phyloP scores from a whole-genome alignment of 2,113 vertebrate species.

The Sciurus niger region DNA sequence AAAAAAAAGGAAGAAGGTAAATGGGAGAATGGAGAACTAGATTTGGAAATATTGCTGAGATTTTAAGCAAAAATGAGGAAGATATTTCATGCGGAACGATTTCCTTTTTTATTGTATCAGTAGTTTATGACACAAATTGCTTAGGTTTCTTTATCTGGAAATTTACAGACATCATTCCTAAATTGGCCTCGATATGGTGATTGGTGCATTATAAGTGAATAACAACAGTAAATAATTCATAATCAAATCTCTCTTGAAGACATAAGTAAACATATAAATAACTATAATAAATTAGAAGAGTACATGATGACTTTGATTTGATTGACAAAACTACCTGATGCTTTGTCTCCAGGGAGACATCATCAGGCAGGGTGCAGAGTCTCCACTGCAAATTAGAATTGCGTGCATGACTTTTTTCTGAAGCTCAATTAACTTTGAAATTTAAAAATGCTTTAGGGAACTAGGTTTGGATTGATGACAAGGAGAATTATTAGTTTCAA shows the following conservation, averaged over 20 bases:
- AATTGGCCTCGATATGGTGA: conserved; percentile 82
- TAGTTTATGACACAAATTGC: conserved; percentile 77
- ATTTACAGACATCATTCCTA: conserved; percentile 82
- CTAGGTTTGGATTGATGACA: conserved; percentile 53
- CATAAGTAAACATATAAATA: conserved; percentile 85
- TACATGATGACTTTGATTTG: conserved; percentile 85
- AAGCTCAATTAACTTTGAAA: conserved; percentile 76
- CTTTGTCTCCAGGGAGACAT: conserved; percentile 83
- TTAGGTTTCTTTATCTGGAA: conserved; percentile 76
- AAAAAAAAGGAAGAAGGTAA: too few species aligned
- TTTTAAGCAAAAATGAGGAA: conserved; percentile 25
- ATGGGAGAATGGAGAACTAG: background rate
- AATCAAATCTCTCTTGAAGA: conserved; percentile 84
- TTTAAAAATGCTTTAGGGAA: conserved; percentile 74
- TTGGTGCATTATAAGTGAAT: conserved; percentile 82
- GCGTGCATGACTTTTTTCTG: conserved; percentile 61
- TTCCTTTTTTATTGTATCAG: conserved; percentile 36
- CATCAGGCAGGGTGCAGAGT: conserved; percentile 47
- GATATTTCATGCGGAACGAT: conserved; percentile 43
- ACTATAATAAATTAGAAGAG: conserved; percentile 83
- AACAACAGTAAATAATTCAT: conserved; percentile 87
- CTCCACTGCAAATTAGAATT: conserved; percentile 75
- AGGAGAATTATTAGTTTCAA: conserved; percentile 70
- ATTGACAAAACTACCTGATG: conserved; percentile 86
- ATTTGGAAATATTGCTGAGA: conserved; percentile 21